Conservation (phyloP, 1,140 invertebrate species). For the Penaeus japonicus region DNA sequence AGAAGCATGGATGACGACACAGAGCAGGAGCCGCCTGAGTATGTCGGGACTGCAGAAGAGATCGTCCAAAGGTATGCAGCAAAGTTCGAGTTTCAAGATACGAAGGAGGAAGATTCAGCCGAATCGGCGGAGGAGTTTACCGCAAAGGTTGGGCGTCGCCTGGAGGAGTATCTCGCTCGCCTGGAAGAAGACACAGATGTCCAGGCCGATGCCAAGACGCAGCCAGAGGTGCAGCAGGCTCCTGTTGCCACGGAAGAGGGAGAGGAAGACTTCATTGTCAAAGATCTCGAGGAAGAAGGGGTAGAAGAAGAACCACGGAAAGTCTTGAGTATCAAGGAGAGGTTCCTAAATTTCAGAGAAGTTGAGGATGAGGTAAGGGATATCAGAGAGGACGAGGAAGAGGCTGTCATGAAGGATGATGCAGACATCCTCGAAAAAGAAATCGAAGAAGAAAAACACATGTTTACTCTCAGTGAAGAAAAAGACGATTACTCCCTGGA, state of each 20-base stretch:
- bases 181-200: conserved; percentile 41
- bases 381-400: background rate
- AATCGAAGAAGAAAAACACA: conserved; percentile 4
- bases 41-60: conserved; percentile 42
- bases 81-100: conserved; percentile 22
- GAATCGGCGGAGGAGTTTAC: conserved; percentile 33
- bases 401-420: background rate
- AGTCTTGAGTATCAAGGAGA: too few species aligned
- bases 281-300: background rate
- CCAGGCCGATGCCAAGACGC: background rate
- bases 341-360: too few species aligned
- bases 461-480: background rate
- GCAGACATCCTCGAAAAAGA: conserved; percentile 10
- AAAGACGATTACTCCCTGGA: too few species aligned
- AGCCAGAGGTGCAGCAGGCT: too few species aligned
- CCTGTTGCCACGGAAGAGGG: too few species aligned
- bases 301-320: background rate
- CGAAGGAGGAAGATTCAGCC: background rate
- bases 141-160: conserved; percentile 30
- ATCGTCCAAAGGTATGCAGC: conserved; percentile 41
- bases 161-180: conserved; percentile 35
- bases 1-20: background rate
- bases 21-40: conserved; percentile 34
- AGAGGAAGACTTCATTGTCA: background rate
- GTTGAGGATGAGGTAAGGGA: background rate